Evolutionary conservation across 2,888 invertebrate genomes (phyloP).

Genomic region (Agrotis segetum): DNA sequence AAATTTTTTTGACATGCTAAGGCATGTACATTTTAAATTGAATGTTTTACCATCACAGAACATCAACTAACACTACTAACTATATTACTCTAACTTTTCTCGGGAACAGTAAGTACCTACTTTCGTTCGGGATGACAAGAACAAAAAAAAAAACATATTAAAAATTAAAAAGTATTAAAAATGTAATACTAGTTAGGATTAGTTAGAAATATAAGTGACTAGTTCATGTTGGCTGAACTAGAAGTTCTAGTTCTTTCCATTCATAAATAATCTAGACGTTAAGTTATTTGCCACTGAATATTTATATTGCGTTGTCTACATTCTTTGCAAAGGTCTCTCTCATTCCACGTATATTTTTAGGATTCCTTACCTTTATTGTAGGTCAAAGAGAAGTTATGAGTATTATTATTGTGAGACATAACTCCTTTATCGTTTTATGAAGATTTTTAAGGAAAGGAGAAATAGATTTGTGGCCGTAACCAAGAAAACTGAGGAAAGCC

Average conservation of each 20-base stretch:
- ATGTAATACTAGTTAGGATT: too few species aligned
- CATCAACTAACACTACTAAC: too few species aligned
- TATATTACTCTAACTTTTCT: too few species aligned
- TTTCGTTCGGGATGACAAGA: too few species aligned
- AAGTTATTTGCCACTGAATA: neutral
- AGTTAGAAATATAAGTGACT: constrained; percentile 1
- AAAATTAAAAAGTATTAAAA: too few species aligned
- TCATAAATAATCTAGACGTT: neutral
- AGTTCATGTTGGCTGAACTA: constrained; percentile 9
- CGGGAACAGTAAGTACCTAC: too few species aligned
- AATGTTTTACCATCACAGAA: constrained; percentile 29
- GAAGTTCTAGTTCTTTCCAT: constrained; percentile 14
- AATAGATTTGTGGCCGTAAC: neutral
- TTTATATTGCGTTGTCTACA: constrained; percentile 2
- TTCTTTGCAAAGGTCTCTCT: constrained; percentile 4
- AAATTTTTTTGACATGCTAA: neutral
- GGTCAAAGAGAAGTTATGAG: neutral
- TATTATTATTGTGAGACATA: neutral
- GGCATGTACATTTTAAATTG: constrained; percentile 29
- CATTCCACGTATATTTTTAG: neutral
- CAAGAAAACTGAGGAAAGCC: too few species aligned
- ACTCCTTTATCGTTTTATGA: neutral
- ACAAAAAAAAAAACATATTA: too few species aligned
- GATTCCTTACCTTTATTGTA: neutral
- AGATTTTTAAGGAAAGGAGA: neutral